Evolutionary conservation across 2,888 invertebrate species (phyloP).

Genomic region (Tiphia femorata): DNA sequence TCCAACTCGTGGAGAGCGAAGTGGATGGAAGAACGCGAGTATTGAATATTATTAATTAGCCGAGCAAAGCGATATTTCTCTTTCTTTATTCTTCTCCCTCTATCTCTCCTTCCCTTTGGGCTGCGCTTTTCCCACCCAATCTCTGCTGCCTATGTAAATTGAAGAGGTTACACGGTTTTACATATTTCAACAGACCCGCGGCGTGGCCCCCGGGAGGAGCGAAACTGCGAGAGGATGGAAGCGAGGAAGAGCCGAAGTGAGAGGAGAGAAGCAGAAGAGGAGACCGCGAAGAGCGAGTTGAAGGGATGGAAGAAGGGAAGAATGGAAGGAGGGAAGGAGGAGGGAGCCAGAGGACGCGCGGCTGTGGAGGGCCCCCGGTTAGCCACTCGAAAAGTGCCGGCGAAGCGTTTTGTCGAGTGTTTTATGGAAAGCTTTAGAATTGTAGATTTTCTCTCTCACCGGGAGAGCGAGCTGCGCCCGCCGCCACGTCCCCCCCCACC

Average conservation of each 20-base stretch:
- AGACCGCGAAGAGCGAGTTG: too few relatives aligned
- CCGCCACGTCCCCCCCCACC: conserved; percentile 27
- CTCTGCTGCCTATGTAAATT: conserved; percentile 61
- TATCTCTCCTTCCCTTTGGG: neutral
- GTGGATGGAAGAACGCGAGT: too few relatives aligned
- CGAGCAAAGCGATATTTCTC: too few relatives aligned
- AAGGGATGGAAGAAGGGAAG: too few relatives aligned
- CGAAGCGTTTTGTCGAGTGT: conserved; percentile 67
- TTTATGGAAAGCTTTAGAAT: conserved; percentile 69
- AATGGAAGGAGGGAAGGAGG: conserved; percentile 28
- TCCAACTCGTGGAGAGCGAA: too few relatives aligned
- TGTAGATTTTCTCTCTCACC: conserved; percentile 63
- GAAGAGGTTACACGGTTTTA: conserved; percentile 68
- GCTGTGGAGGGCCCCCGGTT: conserved; percentile 32
- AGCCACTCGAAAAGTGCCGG: conserved; percentile 66
- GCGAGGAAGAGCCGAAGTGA: conserved; percentile 5
- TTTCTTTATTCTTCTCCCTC: neutral
- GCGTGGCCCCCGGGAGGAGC: conserved; percentile 24
- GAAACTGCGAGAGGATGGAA: conserved; percentile 8
- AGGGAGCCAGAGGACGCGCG: conserved; percentile 26
- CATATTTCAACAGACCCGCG: conserved; percentile 66
- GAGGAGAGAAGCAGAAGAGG: conserved; percentile 26
- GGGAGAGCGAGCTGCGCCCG: conserved; percentile 30
- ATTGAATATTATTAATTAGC: too few relatives aligned
- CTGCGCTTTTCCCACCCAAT: neutral